These are phyloP conservation scores for Aricia artaxerxes DNA, from an alignment of 2,888 invertebrate genomes.

Conservation along the genomic window DNA sequence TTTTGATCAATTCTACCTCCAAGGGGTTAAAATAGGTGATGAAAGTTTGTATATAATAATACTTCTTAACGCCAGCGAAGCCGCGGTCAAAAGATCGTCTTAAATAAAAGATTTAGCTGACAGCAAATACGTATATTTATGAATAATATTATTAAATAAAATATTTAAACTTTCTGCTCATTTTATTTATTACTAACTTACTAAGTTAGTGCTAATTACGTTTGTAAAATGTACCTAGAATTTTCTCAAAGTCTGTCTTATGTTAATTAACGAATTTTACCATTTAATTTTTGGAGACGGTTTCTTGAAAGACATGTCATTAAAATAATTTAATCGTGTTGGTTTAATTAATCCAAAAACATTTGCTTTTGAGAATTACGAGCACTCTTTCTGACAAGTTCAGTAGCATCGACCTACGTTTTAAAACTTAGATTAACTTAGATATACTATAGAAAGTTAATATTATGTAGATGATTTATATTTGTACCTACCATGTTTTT, in stretches of 20 bases:
- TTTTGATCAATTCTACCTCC: too few species aligned
- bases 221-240: conserved; percentile 8
- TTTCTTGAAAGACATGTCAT: conserved; percentile 22
- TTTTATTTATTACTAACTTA: background rate
- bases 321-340: conserved; percentile 29
- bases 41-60: too few species aligned
- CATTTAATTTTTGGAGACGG: conserved; percentile 16
- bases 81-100: too few species aligned
- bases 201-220: conserved; percentile 13
- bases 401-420: background rate
- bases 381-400: background rate
- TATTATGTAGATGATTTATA: too few species aligned
- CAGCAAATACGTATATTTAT: background rate
- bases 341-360: conserved; percentile 20
- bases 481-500: too few species aligned
- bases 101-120: background rate
- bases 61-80: too few species aligned
- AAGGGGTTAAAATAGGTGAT: too few species aligned
- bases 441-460: too few species aligned
- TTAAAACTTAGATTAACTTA: background rate
- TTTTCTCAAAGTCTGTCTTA: conserved; percentile 1
- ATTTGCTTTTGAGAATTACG: conserved; percentile 16
- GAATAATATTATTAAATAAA: background rate
- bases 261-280: conserved; percentile 19
- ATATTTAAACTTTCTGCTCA: background rate